phyloP scores from a whole-genome alignment of 2,888 invertebrate genomes.

The Drosophila histrio region DNA sequence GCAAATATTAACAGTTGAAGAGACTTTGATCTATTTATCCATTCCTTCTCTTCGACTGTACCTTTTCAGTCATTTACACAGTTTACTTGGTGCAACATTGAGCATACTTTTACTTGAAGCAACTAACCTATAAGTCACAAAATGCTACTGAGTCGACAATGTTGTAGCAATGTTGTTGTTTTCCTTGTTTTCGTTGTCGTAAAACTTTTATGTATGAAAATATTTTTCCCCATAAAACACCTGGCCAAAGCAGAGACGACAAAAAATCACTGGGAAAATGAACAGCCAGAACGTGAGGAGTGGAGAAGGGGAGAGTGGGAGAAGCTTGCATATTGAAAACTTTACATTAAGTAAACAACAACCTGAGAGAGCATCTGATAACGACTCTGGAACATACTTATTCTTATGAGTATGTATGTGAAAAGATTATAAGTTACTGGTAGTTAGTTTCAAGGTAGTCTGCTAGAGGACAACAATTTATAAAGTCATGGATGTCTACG shows the following conservation, averaged over 20 bases:
- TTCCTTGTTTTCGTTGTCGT: slow-evolving; percentile 46
- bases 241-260: slow-evolving; percentile 45
- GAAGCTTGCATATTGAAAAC: slow-evolving; percentile 72
- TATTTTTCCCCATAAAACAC: slow-evolving; percentile 72
- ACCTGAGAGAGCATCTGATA: slow-evolving; percentile 57
- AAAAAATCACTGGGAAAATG: slow-evolving; percentile 4
- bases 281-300: not conserved
- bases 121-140: slow-evolving; percentile 58
- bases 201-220: slow-evolving; percentile 75
- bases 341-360: slow-evolving; percentile 67
- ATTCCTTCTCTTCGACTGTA: not conserved
- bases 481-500: slow-evolving; percentile 19
- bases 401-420: slow-evolving; percentile 10
- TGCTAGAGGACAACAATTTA: slow-evolving; percentile 17
- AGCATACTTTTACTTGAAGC: slow-evolving; percentile 39
- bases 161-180: slow-evolving; percentile 26
- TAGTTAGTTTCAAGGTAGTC: slow-evolving; percentile 46
- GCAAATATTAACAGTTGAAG: not conserved
- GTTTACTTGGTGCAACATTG: slow-evolving; percentile 43
- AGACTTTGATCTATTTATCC: not conserved
- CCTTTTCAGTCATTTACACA: slow-evolving; percentile 5
- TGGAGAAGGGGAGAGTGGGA: not conserved
- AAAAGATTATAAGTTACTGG: slow-evolving; percentile 24
- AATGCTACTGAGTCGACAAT: slow-evolving; percentile 51
- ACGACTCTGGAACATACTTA: slow-evolving; percentile 28